Conservation (phyloP, 2,113 vertebrate genomes). For the Etheostoma cragini region DNA sequence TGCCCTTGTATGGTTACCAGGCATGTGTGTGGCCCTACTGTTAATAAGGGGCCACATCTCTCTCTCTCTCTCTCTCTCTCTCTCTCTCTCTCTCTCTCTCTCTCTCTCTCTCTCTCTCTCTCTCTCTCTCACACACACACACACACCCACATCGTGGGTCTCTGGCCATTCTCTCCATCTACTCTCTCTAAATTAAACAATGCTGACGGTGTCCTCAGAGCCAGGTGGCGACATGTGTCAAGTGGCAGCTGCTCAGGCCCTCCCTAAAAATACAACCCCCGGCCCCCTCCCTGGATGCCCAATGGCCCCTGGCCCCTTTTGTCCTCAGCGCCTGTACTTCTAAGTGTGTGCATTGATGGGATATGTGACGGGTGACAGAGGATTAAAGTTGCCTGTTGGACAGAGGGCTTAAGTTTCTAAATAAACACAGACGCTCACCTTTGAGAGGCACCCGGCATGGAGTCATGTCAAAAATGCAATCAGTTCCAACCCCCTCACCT, state of each 20-base stretch:
- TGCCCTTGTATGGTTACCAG: constrained; percentile 71
- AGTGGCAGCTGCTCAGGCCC: constrained; percentile 78
- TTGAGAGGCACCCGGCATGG: constrained; percentile 67
- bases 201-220: constrained; percentile 78
- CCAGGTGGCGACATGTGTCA: constrained; percentile 82
- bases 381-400: constrained; percentile 75
- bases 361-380: constrained; percentile 78
- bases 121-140: constrained; percentile 12
- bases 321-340: constrained; percentile 78
- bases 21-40: constrained; percentile 72
- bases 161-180: constrained; percentile 58
- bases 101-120: neutral
- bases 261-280: constrained; percentile 81
- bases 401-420: constrained; percentile 79
- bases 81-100: neutral
- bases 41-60: constrained; percentile 51
- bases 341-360: constrained; percentile 79
- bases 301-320: constrained; percentile 77
- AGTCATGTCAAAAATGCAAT: constrained; percentile 72
- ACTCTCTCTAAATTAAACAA: constrained; percentile 78
- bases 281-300: constrained; percentile 47
- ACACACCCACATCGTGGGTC: constrained; percentile 42
- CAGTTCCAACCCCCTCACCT: constrained; percentile 44
- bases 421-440: constrained; percentile 82
- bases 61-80: neutral